Evolutionary conservation across 2,797 vertebrate species (phyloP).

Genomic region (Microctenopoma lineatum): DNA sequence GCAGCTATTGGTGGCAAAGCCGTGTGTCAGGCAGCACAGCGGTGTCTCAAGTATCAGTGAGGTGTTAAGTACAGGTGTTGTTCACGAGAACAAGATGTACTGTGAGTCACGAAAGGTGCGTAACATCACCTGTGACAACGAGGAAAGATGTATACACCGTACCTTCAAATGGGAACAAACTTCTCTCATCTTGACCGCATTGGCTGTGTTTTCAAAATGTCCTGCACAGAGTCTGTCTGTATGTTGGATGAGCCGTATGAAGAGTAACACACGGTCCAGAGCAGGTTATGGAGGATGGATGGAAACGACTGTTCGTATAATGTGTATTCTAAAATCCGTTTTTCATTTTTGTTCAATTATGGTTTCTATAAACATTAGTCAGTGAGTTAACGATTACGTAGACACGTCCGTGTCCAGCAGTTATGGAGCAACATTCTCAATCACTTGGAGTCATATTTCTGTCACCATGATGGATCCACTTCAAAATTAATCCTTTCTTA

Average conservation of each 20-base stretch:
- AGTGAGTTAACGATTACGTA: too few relatives aligned
- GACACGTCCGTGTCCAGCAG: not conserved
- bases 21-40: constrained; percentile 50
- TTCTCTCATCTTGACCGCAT: not conserved
- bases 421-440: not conserved
- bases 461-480: not conserved
- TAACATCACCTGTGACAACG: not conserved
- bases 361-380: too few relatives aligned
- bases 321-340: too few relatives aligned
- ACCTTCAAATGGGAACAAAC: not conserved
- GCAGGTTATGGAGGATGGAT: too few relatives aligned
- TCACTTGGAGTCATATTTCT: not conserved
- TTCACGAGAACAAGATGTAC: constrained; percentile 24
- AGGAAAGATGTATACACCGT: too few relatives aligned
- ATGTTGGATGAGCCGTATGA: too few relatives aligned
- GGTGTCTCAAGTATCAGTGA: constrained; percentile 49
- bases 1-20: constrained; percentile 48
- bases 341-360: too few relatives aligned
- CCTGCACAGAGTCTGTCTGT: too few relatives aligned
- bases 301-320: too few relatives aligned
- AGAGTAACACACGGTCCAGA: too few relatives aligned
- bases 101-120: constrained; percentile 32
- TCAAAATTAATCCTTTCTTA: too few relatives aligned
- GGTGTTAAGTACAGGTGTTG: constrained; percentile 50
- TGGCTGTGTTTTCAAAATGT: too few relatives aligned